Percentiles rank a stretch among this genome's conserved stretches.
Evolutionary conservation across 1,140 invertebrate species (phyloP).

Genomic region (Lepidurus apus): DNA sequence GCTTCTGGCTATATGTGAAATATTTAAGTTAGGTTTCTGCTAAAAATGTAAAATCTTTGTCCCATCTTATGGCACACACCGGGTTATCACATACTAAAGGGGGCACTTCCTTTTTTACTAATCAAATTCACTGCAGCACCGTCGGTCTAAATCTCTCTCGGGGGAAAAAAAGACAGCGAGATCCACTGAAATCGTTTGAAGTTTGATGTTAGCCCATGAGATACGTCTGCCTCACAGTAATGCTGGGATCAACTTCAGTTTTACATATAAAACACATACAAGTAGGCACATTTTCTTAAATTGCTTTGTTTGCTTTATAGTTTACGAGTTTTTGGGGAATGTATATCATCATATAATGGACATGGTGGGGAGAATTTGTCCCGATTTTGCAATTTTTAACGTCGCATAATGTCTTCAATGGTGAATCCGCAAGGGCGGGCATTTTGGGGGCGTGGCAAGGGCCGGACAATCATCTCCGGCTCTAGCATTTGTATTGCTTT

Average conservation of each 20-base stretch:
- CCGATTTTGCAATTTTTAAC: neutral
- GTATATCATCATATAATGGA: no score
- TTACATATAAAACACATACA: no score
- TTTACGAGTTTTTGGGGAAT: no score
- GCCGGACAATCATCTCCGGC: conserved; percentile 16
- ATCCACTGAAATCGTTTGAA: conserved; percentile 15
- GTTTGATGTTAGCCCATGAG: neutral
- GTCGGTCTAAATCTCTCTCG: neutral
- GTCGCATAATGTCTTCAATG: conserved; percentile 36
- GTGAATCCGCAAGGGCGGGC: conserved; percentile 31
- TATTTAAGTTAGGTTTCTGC: neutral
- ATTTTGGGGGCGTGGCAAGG: conserved; percentile 7
- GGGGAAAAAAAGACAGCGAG: neutral
- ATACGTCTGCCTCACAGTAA: neutral
- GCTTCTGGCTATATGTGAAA: neutral
- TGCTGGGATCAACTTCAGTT: neutral
- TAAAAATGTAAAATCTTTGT: neutral
- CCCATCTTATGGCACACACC: conserved; percentile 17
- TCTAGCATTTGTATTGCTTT: conserved; percentile 20
- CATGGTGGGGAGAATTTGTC: no score
- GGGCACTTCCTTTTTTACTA: neutral
- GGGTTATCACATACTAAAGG: conserved; percentile 14
- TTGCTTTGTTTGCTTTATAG: neutral
- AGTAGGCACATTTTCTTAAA: neutral
- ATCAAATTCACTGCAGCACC: neutral